Evolutionary conservation across 2,797 vertebrate genomes (phyloP).

Genomic region (Otus scops): DNA sequence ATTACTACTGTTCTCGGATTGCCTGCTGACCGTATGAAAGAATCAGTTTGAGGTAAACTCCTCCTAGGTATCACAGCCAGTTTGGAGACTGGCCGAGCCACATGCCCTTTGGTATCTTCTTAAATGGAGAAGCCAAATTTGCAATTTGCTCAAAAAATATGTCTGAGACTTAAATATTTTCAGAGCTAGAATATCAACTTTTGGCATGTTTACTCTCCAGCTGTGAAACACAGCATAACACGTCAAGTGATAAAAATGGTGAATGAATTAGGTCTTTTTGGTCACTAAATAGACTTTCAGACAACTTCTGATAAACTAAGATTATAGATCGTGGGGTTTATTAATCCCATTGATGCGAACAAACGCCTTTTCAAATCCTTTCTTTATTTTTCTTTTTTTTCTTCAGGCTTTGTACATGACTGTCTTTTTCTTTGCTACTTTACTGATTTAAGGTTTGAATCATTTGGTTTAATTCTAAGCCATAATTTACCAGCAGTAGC

Average conservation of each 20-base stretch:
- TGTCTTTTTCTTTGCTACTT: neutral
- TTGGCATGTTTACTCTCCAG: slow-evolving; percentile 61
- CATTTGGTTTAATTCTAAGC: slow-evolving; percentile 65
- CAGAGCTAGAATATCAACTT: slow-evolving; percentile 53
- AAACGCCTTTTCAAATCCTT: neutral
- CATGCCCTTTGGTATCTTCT: slow-evolving; percentile 63
- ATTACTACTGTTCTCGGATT: slow-evolving; percentile 58
- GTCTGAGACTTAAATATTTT: slow-evolving; percentile 68
- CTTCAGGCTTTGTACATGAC: neutral
- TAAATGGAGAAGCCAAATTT: slow-evolving; percentile 48
- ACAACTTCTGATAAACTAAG: neutral
- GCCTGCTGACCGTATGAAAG: slow-evolving; percentile 56
- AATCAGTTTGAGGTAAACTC: slow-evolving; percentile 52
- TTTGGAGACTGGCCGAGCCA: slow-evolving; percentile 47
- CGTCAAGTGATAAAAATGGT: slow-evolving; percentile 47
- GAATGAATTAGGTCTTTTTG: slow-evolving; percentile 41
- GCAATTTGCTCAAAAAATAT: slow-evolving; percentile 60
- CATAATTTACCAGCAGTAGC: slow-evolving; percentile 65
- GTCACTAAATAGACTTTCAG: slow-evolving; percentile 20
- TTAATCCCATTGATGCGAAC: neutral
- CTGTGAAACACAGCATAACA: slow-evolving; percentile 47
- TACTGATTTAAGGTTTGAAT: slow-evolving; percentile 30
- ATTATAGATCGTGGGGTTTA: neutral
- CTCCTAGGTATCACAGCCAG: slow-evolving; percentile 35
- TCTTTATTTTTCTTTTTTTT: no score